Evolutionary conservation across 2,113 vertebrate genomes (phyloP), one percentile per base, ranked within the genome.

Genomic region (Calcarius ornatus): DNA sequence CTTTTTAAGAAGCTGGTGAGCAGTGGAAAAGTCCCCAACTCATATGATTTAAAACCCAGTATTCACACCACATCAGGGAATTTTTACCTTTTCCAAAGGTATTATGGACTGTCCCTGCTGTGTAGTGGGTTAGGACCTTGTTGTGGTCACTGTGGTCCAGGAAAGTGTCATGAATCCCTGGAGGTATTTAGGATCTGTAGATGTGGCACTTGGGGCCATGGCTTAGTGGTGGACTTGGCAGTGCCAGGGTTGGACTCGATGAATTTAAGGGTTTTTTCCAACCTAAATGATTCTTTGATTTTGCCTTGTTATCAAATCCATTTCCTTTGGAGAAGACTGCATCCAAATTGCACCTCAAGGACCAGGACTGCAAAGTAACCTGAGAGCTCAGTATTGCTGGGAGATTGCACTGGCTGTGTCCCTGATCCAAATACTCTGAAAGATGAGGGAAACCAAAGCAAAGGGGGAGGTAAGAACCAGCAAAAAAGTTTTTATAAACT

Each of bases 191-290:
- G 61, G 15, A 22, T 0, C 0, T 14, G n/a, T 47, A 69, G 33
- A 20, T 1, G 2, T 47, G 24, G 8, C 11, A 3, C 17, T 40
- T 40, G 12, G 5, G 28, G 11, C 37, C 9, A 3, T 15, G 31
- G 42, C 11, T 51, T 31, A 43, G 11, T 24, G 22, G 5, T 79
- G 22, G n/a, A 12, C 8, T 83, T 64, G 35, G 9, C 37, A 81
- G 6, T 37, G 25, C 5, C 42, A 20, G 4, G 42, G 10, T 35
- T 78, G 33, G 54, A n/a, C 27, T 37, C 0, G 0, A 21, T 21
- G 30, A 23, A 33, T 19, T 75, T 57, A 33, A 48, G 23, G 2
- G 3, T 38, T 11, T 79, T 85, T 82, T 79, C 15, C 12, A 51
- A 38, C 10, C 48, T 22, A 63, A 75, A 59, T 12, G 6, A 47